These are phyloP conservation scores for Nephrotoma flavescens DNA, from an alignment of 2,888 invertebrate genomes.

Conservation along the genomic window DNA sequence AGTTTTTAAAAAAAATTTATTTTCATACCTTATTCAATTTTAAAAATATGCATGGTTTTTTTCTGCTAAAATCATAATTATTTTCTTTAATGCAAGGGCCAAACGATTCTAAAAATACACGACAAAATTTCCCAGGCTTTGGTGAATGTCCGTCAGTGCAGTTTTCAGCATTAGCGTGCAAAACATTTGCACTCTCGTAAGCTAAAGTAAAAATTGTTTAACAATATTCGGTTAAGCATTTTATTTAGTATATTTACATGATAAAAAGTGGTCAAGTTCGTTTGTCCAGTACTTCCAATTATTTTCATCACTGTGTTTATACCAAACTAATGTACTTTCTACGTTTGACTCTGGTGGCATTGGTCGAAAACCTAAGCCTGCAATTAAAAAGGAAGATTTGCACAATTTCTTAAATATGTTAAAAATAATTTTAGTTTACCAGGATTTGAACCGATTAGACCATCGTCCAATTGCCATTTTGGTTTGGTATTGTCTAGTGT, in stretches of 20 bases:
- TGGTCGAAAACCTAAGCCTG: slow-evolving; percentile 93
- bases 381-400: slow-evolving; percentile 11
- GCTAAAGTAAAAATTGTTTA: background rate
- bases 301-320: slow-evolving; percentile 41
- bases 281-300: slow-evolving; percentile 70
- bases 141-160: slow-evolving; percentile 43
- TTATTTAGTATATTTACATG: slow-evolving; percentile 39
- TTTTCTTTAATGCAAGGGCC: slow-evolving; percentile 60
- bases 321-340: slow-evolving; percentile 94
- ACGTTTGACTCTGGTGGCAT: slow-evolving; percentile 85
- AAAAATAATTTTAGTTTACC: slow-evolving; percentile 37
- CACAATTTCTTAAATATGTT: background rate
- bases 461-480: slow-evolving; percentile 76
- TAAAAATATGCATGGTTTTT: slow-evolving; percentile 88
- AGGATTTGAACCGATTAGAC: slow-evolving; percentile 87
- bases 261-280: slow-evolving; percentile 59
- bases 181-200: background rate
- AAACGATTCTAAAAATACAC: slow-evolving; percentile 58
- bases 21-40: slow-evolving; percentile 80
- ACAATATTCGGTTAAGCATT: background rate
- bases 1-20: too few species aligned
- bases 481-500: slow-evolving; percentile 74
- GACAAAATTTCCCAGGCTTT: slow-evolving; percentile 60
- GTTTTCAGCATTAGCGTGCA: slow-evolving; percentile 26
- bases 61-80: slow-evolving; percentile 74